Percentiles rank a stretch among this genome's conserved stretches.
These are phyloP conservation scores for Dicrurus megarhynchus DNA, from an alignment of 2,113 vertebrate genomes.

Conservation along the genomic window DNA sequence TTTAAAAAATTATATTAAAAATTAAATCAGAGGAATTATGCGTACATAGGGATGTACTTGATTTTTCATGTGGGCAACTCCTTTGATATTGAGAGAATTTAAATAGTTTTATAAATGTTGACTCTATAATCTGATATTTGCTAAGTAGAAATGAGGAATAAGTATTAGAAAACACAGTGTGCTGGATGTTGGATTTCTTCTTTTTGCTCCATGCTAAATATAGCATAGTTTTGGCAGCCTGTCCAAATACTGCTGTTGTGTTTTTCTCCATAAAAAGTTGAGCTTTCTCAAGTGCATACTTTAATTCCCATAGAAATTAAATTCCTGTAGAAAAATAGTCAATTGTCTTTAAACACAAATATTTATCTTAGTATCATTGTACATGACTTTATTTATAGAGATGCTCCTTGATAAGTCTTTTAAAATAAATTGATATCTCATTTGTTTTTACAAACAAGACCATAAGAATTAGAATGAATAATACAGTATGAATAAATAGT, in stretches of 20 bases:
- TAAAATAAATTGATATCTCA: not conserved
- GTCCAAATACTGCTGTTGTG: not conserved
- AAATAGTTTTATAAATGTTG: not conserved
- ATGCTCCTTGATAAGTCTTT: not conserved
- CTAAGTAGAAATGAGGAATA: not conserved
- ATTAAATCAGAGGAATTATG: not conserved
- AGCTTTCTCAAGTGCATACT: constrained; percentile 8
- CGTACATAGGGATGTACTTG: not conserved
- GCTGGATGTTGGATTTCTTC: not conserved
- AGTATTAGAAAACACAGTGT: not conserved
- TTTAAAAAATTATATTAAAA: not conserved
- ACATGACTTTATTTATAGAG: not conserved
- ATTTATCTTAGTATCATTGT: constrained; percentile 13
- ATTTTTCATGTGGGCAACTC: not conserved
- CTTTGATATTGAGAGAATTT: not conserved
- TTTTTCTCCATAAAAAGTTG: constrained; percentile 26
- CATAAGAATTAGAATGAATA: not conserved
- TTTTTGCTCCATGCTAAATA: constrained; percentile 36
- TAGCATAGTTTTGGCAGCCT: constrained; percentile 35
- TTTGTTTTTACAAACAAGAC: not conserved
- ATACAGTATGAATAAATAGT: not conserved
- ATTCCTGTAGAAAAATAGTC: constrained; percentile 28
- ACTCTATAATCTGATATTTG: not conserved
- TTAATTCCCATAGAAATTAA: constrained; percentile 43
- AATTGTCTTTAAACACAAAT: constrained; percentile 37